Base-by-base conservation (phyloP, 1,140 invertebrate species). In the Hirudo medicinalis region DNA sequence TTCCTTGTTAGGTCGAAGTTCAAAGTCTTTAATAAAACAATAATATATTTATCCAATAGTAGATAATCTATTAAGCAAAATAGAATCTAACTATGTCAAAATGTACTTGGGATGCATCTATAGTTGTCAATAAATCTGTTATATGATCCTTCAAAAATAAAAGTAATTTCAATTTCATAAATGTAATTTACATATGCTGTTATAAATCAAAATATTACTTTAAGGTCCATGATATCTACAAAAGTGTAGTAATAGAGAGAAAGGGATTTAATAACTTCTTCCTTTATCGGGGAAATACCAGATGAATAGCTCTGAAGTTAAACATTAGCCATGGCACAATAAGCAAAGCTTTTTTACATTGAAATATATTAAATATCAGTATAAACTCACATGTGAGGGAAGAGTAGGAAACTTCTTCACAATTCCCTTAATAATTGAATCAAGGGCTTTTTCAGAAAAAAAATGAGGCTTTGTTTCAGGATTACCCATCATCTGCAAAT, bases 201-300 rank as follows among this genome's bases (percentile, higher is more conserved):
- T 20, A 32, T 36, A 20, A 43, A 22, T 32, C 20, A 72, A 54
- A 67, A 55, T 66, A 70, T 71, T 76, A 83, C 82, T 82, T 97
- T 97, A 76, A 98, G 94, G 80, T 98, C 95, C 19, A 99, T 82
- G 54, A 99, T 85, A 85, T 99, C 96, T n/a, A 97, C 96, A 86
- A 99, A 99, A 0, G 97, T 99, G 78, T 97, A 96, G 79, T 99
- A 99, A 81, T 99, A 99, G 0, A 98, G 83, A 0, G 93, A 95
- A 0, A 99, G 82, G 2, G 92, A 93, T 79, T 98, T 98, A 71
- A 95, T 92, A 22, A 99, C 94, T 79, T 99, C 96, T 81, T 88
- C 89, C 76, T 82, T 82, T 60, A 79, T 77, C 19, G 76, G 68
- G 5, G n/a, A 36, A 22, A 73, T 66, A 25, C 55, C 68, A 25